These are phyloP conservation scores for Phyto melanocephala DNA, from an alignment of 2,888 invertebrate species.

Conservation along the genomic window DNA sequence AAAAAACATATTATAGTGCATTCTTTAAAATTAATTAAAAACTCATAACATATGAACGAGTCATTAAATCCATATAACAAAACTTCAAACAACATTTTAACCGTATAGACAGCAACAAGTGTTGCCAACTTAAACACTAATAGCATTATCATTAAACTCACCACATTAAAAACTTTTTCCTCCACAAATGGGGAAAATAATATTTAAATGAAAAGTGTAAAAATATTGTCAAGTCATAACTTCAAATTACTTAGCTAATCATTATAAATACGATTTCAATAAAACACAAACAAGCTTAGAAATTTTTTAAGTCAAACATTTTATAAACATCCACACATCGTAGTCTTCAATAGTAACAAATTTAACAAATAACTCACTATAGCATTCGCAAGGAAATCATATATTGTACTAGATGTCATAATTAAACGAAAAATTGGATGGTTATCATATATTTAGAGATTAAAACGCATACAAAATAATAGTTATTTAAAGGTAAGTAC, in stretches of 20 bases:
- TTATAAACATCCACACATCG: not conserved
- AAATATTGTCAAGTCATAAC: not conserved
- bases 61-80: not conserved
- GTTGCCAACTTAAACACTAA: not conserved
- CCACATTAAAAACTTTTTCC: not conserved
- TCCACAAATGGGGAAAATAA: too few species aligned
- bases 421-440: slow-evolving; percentile 12
- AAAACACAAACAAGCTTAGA: not conserved
- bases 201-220: not conserved
- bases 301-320: slow-evolving; percentile 2
- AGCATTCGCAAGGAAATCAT: not conserved
- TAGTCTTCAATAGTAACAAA: not conserved
- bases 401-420: slow-evolving; percentile 3
- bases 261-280: not conserved
- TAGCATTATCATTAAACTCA: not conserved
- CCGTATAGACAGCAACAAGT: not conserved
- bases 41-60: not conserved
- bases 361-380: not conserved
- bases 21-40: slow-evolving; percentile 13
- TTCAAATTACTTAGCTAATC: not conserved
- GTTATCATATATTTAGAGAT: slow-evolving; percentile 2
- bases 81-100: too few species aligned
- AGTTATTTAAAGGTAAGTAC: slow-evolving; percentile 36
- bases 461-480: not conserved
- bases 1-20: slow-evolving; percentile 21